Base-by-base conservation (phyloP, 2,888 invertebrate species). In the Cheilosia pagana region DNA sequence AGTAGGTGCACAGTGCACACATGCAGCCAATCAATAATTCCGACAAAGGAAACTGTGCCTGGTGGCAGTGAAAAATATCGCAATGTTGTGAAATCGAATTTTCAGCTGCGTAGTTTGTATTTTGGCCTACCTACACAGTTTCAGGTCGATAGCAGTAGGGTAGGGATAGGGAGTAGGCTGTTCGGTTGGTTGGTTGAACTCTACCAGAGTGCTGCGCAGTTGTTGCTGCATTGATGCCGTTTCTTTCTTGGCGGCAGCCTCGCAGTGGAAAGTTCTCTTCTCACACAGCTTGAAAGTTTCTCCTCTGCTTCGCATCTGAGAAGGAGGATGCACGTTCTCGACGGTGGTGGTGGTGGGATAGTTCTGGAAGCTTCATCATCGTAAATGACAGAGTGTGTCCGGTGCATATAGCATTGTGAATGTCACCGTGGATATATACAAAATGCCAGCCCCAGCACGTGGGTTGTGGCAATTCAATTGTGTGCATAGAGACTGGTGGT, bases 1-100 rank as follows among this genome's bases (percentile, higher is more conserved):
- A 63, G 41, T 59, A 31, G 52, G 35, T 31, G 45, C 10, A 41
- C 28, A 35, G 35, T 53, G 28, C 21, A 68, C 59, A 65, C 68
- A 70, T 74, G 68, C 62, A 67, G 72, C 82, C 68, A 83, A 78
- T 83, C 82, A 78, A 83, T 83, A 74, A 48, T 50, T 35, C 63
- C 10, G 52, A 21, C 62, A 71, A 53, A 68, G 19, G 68, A 55
- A 62, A 62, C 68, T 74, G 62, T 5, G 25, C 31, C 35, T 59
- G 39, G 70, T 59, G 48, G 63, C 45, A 16, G 57, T 68, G 45
- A 74, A 74, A 53, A 70, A 78, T 83, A 74, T 83, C 74, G 48
- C 74, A 83, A 83, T 48, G 50, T 83, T 83, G 83, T 83, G 83
- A 83, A 83, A 83, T 78, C 53, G 62, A 45, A 68, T 67, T 53